These are phyloP conservation scores for Cephalotes varians DNA, from an alignment of 2,888 invertebrate species.

Conservation along the genomic window DNA sequence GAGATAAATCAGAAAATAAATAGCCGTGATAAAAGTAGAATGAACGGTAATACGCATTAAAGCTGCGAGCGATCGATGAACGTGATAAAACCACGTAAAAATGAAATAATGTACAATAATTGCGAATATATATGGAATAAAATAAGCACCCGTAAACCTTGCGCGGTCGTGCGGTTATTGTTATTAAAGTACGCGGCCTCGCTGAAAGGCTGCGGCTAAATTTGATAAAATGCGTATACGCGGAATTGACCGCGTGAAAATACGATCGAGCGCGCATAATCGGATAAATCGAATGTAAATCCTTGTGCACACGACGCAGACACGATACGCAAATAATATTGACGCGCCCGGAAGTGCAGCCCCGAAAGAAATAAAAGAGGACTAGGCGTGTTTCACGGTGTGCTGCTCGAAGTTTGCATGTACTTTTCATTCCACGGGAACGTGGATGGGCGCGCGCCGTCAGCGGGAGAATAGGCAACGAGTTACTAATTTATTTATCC, in stretches of 20 bases:
- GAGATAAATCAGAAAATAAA: constrained; percentile 57
- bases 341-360: constrained; percentile 17
- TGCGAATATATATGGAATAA: constrained; percentile 45
- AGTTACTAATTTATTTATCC: constrained; percentile 67
- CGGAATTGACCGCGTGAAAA: constrained; percentile 29
- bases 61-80: constrained; percentile 46
- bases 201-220: constrained; percentile 13
- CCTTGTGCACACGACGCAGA: background rate
- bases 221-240: constrained; percentile 44
- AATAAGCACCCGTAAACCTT: constrained; percentile 49
- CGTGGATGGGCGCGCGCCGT: constrained; percentile 35
- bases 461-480: constrained; percentile 46
- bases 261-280: constrained; percentile 37
- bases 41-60: constrained; percentile 56
- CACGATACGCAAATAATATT: constrained; percentile 18
- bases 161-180: constrained; percentile 39
- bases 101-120: constrained; percentile 55
- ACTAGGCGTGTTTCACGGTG: background rate
- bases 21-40: constrained; percentile 55
- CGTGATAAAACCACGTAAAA: constrained; percentile 48
- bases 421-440: constrained; percentile 49
- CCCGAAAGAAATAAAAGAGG: constrained; percentile 22
- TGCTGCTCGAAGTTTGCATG: constrained; percentile 49
- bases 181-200: constrained; percentile 45
- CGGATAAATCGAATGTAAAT: constrained; percentile 28